Conservation (phyloP, 2,113 vertebrate genomes). For the Zosterops pallidus region DNA sequence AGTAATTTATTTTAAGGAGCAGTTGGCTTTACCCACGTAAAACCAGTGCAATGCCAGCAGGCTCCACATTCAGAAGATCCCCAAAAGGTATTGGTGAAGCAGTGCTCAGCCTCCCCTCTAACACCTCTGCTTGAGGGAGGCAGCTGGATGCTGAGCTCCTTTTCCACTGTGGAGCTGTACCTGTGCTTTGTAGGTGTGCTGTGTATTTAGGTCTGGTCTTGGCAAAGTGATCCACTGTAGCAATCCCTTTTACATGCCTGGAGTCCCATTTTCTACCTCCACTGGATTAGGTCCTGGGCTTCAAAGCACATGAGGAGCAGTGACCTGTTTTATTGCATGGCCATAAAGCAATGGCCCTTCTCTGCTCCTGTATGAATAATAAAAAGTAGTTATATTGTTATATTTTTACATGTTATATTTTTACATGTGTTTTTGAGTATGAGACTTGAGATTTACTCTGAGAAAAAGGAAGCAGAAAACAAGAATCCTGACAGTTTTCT, state of each 20-base stretch:
- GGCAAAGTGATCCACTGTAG: not conserved
- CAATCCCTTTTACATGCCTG: not conserved
- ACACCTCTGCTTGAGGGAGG: rapidly evolving
- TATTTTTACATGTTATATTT: not conserved
- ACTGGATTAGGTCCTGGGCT: not conserved
- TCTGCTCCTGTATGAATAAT: slow-evolving; percentile 1
- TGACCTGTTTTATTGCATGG: not conserved
- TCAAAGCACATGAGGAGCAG: not conserved
- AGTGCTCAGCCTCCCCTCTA: not conserved
- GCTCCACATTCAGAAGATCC: not conserved
- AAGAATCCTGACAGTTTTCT: not conserved
- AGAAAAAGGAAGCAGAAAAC: not conserved
- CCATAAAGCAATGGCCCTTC: not conserved
- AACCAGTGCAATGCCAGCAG: not conserved
- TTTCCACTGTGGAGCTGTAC: not conserved
- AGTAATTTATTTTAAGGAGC: not conserved
- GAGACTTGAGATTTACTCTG: not conserved
- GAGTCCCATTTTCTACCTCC: not conserved
- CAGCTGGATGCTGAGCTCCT: not conserved
- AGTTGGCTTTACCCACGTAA: not conserved
- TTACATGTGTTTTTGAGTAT: not conserved
- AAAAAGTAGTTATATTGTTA: not conserved
- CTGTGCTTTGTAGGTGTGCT: not conserved
- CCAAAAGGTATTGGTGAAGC: not conserved
- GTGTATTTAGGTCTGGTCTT: not conserved